Evolutionary conservation across 2,797 vertebrate genomes (phyloP).

Genomic region (Falco rusticolus): DNA sequence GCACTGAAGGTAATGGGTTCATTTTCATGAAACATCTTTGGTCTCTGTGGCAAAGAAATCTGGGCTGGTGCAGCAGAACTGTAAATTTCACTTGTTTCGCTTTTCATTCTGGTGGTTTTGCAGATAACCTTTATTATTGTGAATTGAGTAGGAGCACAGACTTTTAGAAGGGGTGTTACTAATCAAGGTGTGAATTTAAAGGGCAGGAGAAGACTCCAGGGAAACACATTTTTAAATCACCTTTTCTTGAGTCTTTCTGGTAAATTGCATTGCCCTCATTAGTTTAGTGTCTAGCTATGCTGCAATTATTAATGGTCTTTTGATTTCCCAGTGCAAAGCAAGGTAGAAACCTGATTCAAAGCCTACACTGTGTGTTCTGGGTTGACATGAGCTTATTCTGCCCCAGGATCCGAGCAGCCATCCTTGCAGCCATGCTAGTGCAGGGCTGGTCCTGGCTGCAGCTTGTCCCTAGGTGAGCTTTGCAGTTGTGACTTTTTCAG

Average conservation of each 20-base stretch:
- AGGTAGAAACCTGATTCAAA: background rate
- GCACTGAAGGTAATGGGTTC: background rate
- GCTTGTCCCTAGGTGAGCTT: accelerated
- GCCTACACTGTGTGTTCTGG: background rate
- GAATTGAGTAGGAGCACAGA: background rate
- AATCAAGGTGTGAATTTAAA: background rate
- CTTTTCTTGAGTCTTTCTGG: background rate
- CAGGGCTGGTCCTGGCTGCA: background rate
- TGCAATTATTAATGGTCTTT: background rate
- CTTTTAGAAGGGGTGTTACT: background rate
- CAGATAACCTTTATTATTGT: background rate
- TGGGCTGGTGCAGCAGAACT: background rate
- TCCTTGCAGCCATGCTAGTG: accelerated
- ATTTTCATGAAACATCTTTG: background rate
- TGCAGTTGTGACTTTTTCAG: background rate
- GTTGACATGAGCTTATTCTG: background rate
- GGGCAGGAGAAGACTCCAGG: background rate
- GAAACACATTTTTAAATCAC: background rate
- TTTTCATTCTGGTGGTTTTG: background rate
- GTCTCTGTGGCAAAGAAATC: background rate
- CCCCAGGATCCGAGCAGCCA: background rate
- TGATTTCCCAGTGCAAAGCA: background rate
- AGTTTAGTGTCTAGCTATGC: background rate
- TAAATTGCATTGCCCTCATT: background rate
- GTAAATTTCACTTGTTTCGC: accelerated